phyloP scores from a whole-genome alignment of 2,797 vertebrate species.

The Micromesistius poutassou region DNA sequence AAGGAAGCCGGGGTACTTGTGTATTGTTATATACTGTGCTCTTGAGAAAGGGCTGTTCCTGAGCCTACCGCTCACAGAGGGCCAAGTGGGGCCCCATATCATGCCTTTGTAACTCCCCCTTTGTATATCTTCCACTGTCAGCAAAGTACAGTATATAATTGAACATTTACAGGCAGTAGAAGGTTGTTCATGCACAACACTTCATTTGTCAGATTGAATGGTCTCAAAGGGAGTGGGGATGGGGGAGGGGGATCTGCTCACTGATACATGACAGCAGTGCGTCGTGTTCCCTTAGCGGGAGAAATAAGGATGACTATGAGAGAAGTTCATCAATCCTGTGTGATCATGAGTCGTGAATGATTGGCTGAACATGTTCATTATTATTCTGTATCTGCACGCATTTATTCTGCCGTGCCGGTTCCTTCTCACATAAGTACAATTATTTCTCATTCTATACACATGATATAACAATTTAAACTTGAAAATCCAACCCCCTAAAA shows the following conservation, averaged over 20 bases:
- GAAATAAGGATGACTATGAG: neutral
- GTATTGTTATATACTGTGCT: neutral
- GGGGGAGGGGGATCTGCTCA: neutral
- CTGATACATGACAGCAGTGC: neutral
- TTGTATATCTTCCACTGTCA: neutral
- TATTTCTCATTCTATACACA: neutral
- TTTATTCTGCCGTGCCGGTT: neutral
- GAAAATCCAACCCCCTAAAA: neutral
- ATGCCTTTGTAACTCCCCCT: neutral
- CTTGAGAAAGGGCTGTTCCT: neutral
- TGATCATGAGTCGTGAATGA: neutral
- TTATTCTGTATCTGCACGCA: neutral
- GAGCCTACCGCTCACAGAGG: neutral
- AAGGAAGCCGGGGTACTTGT: neutral
- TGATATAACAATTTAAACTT: neutral
- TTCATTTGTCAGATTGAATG: neutral
- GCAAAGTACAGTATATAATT: neutral
- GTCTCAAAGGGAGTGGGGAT: neutral
- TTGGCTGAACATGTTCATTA: neutral
- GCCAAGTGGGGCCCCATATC: neutral
- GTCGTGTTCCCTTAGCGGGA: neutral
- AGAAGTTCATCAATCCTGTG: neutral
- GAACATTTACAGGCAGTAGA: neutral
- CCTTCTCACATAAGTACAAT: neutral
- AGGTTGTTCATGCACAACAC: neutral